These are phyloP conservation scores for Lymantria monacha DNA, from an alignment of 2,888 invertebrate species.

Conservation along the genomic window DNA sequence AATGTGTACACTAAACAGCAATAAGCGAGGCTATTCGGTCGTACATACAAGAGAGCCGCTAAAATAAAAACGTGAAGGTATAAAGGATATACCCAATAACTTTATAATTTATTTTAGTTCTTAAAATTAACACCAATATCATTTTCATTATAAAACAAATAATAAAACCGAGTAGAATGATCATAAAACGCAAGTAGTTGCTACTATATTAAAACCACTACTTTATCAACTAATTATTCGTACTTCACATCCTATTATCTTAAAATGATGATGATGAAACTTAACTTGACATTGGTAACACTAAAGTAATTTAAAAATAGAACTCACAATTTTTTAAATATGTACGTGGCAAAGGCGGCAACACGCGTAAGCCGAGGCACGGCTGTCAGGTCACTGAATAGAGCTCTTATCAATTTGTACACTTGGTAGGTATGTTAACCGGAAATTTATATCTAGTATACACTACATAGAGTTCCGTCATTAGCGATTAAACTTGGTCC, in stretches of 20 bases:
- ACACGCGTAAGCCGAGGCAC: slow-evolving; percentile 34
- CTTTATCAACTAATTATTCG: background rate
- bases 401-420: slow-evolving; percentile 50
- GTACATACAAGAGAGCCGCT: too few species aligned
- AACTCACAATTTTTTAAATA: slow-evolving; percentile 30
- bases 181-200: background rate
- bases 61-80: too few species aligned
- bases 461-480: slow-evolving; percentile 12
- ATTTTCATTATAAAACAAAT: too few species aligned
- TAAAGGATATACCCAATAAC: too few species aligned
- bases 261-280: too few species aligned
- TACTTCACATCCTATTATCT: too few species aligned
- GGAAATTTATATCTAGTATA: slow-evolving; percentile 23
- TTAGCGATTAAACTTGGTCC: background rate
- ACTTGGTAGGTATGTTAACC: slow-evolving; percentile 16
- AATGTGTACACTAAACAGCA: too few species aligned
- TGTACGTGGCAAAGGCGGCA: slow-evolving; percentile 12
- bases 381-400: slow-evolving; percentile 54
- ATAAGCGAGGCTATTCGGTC: too few species aligned
- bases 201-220: background rate
- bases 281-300: too few species aligned
- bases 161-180: background rate
- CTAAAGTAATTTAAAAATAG: background rate
- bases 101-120: too few species aligned
- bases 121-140: too few species aligned